Base-by-base conservation (phyloP, 2,888 invertebrate genomes). In the Tetranychus truncatus region DNA sequence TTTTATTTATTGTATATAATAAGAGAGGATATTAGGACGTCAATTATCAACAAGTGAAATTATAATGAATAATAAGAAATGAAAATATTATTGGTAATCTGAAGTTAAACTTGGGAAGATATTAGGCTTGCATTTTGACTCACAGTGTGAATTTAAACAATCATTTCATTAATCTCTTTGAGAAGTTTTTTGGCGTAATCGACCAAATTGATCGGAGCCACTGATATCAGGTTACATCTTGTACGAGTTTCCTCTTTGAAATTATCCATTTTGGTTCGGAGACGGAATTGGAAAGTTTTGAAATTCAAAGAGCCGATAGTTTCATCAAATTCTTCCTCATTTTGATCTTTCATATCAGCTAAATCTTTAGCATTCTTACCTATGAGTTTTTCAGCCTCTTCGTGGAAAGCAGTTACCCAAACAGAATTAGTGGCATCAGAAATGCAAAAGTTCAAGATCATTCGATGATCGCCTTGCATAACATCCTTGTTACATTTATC, bases 401-500 rank as follows among this genome's bases (percentile, higher is more conserved):
- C 84, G 76, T 89, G 91, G 85, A 99, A 99, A 78, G 91, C 88
- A 1, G 94, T 95, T 9, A 90, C 88, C 89, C 96, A 96, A 79
- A 90, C 88, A 82, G 89, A 89, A 74, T 90, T 91, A 1, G 91
- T 89, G 83, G 88, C 89, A 83, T 99, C 97, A 0, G 89, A 89
- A 75, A 97, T 85, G 81, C 89, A 91, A 79, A 93, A 92, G 80
- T 86, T 86, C 44, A 91, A 83, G 75, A 97, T 84, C 78, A 95
- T 84, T 71, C 95, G 87, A 84, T 92, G 92, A 81, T 91, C 92
- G 83, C 88, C 96, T 79, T 89, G 89, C 0, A 90, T 88, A 81
- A 87, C 91, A 78, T 92, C 91, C 75, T 88, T 85, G 80, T 89
- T 88, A 82, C 99, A 99, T 83, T 97, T 97, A 82, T 97, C 97